A percentile compares a stretch with the other conserved stretches of the same genome.
These are phyloP conservation scores for Acleris laterana DNA, from an alignment of 2,888 invertebrate genomes.

Conservation along the genomic window DNA sequence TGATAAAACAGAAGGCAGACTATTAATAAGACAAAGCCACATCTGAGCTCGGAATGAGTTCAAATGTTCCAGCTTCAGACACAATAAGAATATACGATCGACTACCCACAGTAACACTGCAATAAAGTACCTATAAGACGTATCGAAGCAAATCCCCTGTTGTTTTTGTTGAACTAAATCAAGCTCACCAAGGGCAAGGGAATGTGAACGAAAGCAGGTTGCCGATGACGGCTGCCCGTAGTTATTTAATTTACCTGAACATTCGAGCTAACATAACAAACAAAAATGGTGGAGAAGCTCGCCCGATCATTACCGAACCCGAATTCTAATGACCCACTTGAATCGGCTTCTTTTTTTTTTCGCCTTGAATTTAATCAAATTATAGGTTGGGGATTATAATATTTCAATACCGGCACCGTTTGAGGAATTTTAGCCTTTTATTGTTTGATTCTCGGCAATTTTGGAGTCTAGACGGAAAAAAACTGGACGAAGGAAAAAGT, in stretches of 20 bases:
- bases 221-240: conserved; percentile 50
- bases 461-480: conserved; percentile 74
- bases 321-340: conserved; percentile 80
- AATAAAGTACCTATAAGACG: conserved; percentile 10
- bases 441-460: conserved; percentile 77
- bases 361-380: conserved; percentile 81
- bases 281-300: conserved; percentile 65
- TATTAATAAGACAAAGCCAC: too few relatives aligned
- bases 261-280: conserved; percentile 69
- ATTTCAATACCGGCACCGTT: conserved; percentile 82
- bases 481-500: conserved; percentile 43
- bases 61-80: too few relatives aligned
- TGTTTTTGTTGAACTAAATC: conserved; percentile 35
- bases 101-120: neutral
- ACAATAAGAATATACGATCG: neutral
- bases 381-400: conserved; percentile 83
- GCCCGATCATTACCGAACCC: conserved; percentile 79
- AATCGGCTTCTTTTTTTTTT: conserved; percentile 77
- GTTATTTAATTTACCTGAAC: conserved; percentile 65
- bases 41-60: too few relatives aligned
- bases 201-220: conserved; percentile 35
- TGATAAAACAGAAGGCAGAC: too few relatives aligned
- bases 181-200: conserved; percentile 35
- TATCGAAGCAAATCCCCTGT: conserved; percentile 27
- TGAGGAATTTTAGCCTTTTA: conserved; percentile 80